Evolutionary conservation across 2,888 invertebrate genomes (phyloP).

Genomic region (Heliconius aoede): DNA sequence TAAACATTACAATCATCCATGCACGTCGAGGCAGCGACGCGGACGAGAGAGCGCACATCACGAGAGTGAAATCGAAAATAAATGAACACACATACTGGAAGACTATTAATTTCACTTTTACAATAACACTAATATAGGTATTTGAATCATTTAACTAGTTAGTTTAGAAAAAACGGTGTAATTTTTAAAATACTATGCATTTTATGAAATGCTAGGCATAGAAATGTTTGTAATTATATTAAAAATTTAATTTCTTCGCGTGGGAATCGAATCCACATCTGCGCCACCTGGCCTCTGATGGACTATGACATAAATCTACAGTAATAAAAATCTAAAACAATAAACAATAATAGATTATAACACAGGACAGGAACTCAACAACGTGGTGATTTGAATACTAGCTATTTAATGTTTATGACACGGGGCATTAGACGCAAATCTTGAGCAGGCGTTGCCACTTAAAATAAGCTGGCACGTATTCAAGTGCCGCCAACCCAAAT

Average conservation of each 20-base stretch:
- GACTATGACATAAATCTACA: neutral
- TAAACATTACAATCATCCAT: conserved; percentile 62
- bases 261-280: neutral
- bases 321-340: neutral
- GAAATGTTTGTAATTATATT: neutral
- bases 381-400: conserved; percentile 61
- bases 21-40: conserved; percentile 57
- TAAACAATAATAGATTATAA: conserved; percentile 6
- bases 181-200: neutral
- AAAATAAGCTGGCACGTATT: conserved; percentile 82
- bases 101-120: conserved; percentile 47
- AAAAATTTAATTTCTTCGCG: neutral
- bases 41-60: conserved; percentile 64
- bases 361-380: conserved; percentile 11
- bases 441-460: conserved; percentile 79
- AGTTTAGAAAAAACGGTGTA: neutral
- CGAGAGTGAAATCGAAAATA: conserved; percentile 67
- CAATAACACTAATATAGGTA: conserved; percentile 31
- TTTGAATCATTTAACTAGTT: conserved; percentile 7
- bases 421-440: conserved; percentile 73
- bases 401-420: conserved; percentile 61
- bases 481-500: conserved; percentile 80
- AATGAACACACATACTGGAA: conserved; percentile 48
- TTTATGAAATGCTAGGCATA: neutral
- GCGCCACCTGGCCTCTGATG: neutral